Evolutionary conservation across 2,113 vertebrate genomes (phyloP).

Genomic region (Cyprinodon brontotheroides): DNA sequence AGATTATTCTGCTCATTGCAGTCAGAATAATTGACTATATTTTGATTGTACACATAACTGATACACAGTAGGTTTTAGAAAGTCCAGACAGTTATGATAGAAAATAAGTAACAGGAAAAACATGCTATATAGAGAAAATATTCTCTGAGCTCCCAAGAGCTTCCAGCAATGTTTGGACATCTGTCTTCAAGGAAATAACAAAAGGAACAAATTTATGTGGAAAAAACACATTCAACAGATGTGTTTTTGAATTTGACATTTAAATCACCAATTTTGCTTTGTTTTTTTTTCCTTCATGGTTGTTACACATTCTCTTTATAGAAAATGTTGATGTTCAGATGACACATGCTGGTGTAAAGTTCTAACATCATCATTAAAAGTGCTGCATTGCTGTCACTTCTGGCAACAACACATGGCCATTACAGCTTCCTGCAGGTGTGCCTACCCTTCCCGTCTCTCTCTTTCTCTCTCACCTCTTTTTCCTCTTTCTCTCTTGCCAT

Average conservation of each 20-base stretch:
- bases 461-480: conserved; percentile 4
- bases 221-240: background rate
- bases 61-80: conserved; percentile 17
- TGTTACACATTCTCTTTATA: conserved; percentile 4
- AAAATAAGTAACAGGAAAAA: conserved; percentile 32
- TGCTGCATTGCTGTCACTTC: conserved; percentile 59
- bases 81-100: conserved; percentile 1
- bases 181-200: conserved; percentile 20
- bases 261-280: background rate
- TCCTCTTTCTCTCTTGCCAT: background rate
- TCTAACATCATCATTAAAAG: conserved; percentile 27
- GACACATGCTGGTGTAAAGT: conserved; percentile 22
- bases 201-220: background rate
- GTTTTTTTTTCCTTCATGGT: background rate
- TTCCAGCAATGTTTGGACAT: conserved; percentile 19
- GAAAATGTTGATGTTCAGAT: conserved; percentile 17
- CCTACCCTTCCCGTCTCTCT: conserved; percentile 8
- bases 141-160: conserved; percentile 21
- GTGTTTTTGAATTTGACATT: background rate
- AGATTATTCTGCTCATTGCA: conserved; percentile 45
- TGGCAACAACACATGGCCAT: conserved; percentile 53
- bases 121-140: conserved; percentile 23
- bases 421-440: conserved; percentile 44
- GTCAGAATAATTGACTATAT: conserved; percentile 35
- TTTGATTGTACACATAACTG: conserved; percentile 29